Evolutionary conservation across 2,888 invertebrate species (phyloP), one percentile per base, ranked within the genome.

Genomic region (Catocala nupta): DNA sequence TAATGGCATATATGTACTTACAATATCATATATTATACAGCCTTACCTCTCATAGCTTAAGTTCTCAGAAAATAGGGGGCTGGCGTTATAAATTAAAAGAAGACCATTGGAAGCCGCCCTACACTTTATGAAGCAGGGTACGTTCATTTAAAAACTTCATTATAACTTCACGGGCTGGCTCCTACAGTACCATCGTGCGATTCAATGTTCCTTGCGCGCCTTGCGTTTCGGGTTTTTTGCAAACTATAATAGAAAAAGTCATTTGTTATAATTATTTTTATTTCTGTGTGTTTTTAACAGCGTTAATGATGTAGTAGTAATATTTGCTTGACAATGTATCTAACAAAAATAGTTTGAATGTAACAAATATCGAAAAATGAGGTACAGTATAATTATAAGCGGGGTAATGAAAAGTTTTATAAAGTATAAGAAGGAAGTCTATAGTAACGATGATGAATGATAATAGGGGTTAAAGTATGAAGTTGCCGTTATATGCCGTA

Each of bases 91-190:
- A 86, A 86, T 87, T 86, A 87, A 87, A 86, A 83, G 83, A 82
- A 83, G 83, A 84, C 83, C 83, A 86, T 83, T 83, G 81, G 83
- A 84, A 82, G 80, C 81, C 77, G 68, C 81, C 75, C 75, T 73
- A 79, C 80, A 78, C 78, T 86, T 84, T 86, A 86, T 85, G 77
- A 81, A 81, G 75, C 81, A n/a, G 74, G 70, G 74, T 75, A 70
- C 63, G 81, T 88, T 88, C 89, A 90, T 89, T 88, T 88, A 85
- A 87, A 87, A 87, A 87, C 86, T 87, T 88, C 86, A 86, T 87
- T 87, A 87, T 84, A 88, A 87, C 80, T 85, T 86, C 81, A 84
- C 82, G 82, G 81, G 63, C 67, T 71, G 76, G 65, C 81, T 78
- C 76, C 75, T 78, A 65, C 73, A 13, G 65, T 66, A 63, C 61